phyloP scores from a whole-genome alignment of 2,113 vertebrate species.

The Podarcis cretensis region DNA sequence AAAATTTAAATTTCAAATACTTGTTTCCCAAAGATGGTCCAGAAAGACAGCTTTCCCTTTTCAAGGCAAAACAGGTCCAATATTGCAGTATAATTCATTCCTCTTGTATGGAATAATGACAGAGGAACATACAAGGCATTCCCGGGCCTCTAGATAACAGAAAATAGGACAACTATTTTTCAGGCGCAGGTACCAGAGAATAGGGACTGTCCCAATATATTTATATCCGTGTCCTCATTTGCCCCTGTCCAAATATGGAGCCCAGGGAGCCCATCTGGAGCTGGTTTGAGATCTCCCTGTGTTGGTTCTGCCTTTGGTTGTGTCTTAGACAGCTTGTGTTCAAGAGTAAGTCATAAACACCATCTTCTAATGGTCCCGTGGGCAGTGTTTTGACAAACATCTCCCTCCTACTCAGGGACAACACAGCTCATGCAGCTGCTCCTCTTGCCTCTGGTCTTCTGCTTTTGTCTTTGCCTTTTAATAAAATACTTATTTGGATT shows the following conservation, averaged over 20 bases:
- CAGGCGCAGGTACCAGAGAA: background rate
- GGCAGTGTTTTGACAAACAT: background rate
- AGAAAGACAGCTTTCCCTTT: background rate
- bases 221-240: background rate
- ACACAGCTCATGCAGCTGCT: background rate
- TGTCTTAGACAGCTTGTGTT: background rate
- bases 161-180: background rate
- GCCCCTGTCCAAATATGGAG: background rate
- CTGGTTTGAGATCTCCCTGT: background rate
- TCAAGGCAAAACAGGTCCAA: background rate
- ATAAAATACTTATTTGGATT: conserved; percentile 46
- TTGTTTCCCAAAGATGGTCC: background rate
- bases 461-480: conserved; percentile 50
- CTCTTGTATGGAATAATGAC: background rate
- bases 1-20: background rate
- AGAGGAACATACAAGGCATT: background rate
- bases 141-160: background rate
- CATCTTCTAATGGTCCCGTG: background rate
- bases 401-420: conserved; percentile 28
- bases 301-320: background rate
- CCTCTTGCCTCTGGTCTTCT: conserved; percentile 34
- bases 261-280: background rate
- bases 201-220: background rate
- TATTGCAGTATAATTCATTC: background rate
- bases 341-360: conserved; percentile 28